phyloP scores from a whole-genome alignment of 2,888 invertebrate species.

The Lepidocyrtoides sp. region DNA sequence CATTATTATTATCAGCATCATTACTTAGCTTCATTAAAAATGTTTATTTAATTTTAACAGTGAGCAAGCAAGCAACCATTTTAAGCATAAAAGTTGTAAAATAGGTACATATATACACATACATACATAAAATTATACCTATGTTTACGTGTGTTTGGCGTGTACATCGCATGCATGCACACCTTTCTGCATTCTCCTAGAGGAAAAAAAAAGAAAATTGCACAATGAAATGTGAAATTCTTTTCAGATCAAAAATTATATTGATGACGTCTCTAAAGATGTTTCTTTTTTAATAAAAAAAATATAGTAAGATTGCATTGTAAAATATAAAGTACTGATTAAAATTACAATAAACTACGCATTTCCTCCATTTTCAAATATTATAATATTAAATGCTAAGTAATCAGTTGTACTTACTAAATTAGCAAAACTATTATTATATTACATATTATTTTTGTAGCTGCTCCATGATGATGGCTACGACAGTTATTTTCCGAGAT shows the following conservation, averaged over 20 bases:
- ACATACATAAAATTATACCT: neutral
- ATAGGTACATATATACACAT: neutral
- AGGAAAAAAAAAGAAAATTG: neutral
- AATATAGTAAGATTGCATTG: neutral
- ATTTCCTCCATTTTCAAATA: neutral
- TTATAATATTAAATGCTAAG: neutral
- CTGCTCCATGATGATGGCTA: neutral
- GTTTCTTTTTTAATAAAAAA: neutral
- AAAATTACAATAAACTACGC: conserved; percentile 10
- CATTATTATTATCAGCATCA: conserved; percentile 12
- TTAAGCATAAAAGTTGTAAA: neutral
- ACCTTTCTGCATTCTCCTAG: neutral
- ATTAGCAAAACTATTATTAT: neutral
- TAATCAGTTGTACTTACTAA: conserved; percentile 16
- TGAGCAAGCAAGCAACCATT: neutral
- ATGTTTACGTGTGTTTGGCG: too few species aligned
- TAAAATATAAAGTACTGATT: conserved; percentile 49
- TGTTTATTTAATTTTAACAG: conserved; percentile 47
- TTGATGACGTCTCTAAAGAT: neutral
- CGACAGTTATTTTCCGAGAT: neutral
- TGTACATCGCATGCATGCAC: neutral
- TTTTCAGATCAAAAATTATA: too few species aligned
- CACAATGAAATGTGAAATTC: neutral
- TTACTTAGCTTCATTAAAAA: conserved; percentile 12
- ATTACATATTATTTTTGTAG: neutral